These are phyloP conservation scores for Drosophila subpulchrella DNA, from an alignment of 1,140 invertebrate genomes.

Conservation along the genomic window DNA sequence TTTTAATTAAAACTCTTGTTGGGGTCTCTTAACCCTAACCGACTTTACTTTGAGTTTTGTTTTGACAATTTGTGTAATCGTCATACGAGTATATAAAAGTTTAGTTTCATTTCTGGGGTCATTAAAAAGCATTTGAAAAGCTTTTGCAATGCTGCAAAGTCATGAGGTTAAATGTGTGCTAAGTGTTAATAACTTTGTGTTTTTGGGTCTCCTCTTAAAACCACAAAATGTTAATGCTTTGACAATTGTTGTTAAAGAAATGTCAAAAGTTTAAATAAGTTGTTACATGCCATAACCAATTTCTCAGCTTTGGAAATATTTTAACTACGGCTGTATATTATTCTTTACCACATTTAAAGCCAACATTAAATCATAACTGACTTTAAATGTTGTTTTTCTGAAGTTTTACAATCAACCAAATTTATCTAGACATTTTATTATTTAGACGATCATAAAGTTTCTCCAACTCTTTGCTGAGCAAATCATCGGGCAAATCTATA, in stretches of 20 bases:
- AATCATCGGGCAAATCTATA: constrained; percentile 45
- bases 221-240: constrained; percentile 38
- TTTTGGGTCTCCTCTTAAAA: not conserved
- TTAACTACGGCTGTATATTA: not conserved
- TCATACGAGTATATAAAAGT: constrained; percentile 29
- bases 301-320: not conserved
- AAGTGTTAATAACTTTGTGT: constrained; percentile 35
- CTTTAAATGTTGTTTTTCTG: not conserved
- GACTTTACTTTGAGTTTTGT: constrained; percentile 8
- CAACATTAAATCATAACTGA: not conserved
- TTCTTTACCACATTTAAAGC: not conserved
- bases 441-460: constrained; percentile 27
- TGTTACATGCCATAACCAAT: not conserved
- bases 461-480: constrained; percentile 15
- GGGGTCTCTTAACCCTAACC: constrained; percentile 7
- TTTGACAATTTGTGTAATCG: constrained; percentile 65
- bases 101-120: constrained; percentile 44
- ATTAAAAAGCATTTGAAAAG: constrained; percentile 55
- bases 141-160: constrained; percentile 29
- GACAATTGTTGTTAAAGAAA: constrained; percentile 9
- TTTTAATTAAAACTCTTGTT: constrained; percentile 70
- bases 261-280: not conserved
- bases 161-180: constrained; percentile 18
- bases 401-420: constrained; percentile 11
- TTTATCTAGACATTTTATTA: constrained; percentile 1